Conservation (phyloP, 2,888 invertebrate species). For the Eueremaeus valkanovi region DNA sequence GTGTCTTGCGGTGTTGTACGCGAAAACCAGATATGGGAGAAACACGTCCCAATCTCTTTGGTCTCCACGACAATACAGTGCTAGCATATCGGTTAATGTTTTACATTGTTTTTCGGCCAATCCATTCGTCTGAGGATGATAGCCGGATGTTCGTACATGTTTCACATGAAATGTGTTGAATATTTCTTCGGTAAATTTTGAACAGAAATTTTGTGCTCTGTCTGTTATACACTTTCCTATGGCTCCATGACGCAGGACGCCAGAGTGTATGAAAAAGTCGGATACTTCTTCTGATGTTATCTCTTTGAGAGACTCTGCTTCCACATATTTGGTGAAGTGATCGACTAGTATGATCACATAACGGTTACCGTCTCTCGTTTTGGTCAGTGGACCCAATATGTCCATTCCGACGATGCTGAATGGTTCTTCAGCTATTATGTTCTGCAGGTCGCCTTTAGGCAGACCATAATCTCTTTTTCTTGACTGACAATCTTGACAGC, state of each 20-base stretch:
- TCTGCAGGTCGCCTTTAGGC: neutral
- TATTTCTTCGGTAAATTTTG: neutral
- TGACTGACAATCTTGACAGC: neutral
- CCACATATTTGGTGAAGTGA: neutral
- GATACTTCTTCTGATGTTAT: neutral
- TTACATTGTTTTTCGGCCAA: constrained; percentile 31
- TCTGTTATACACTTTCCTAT: neutral
- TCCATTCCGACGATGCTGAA: neutral
- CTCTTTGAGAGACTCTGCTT: neutral
- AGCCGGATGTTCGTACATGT: neutral
- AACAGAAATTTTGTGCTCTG: neutral
- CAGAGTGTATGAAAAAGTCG: neutral
- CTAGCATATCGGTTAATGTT: constrained; percentile 45
- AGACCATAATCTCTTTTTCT: neutral
- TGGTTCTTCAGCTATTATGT: neutral
- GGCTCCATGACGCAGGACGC: neutral
- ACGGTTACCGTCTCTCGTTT: neutral
- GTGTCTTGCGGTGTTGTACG: constrained; percentile 46
- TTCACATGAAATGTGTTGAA: neutral
- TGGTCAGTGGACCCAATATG: neutral
- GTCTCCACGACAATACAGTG: constrained; percentile 40
- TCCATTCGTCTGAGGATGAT: constrained; percentile 29
- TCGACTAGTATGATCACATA: neutral
- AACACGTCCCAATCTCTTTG: constrained; percentile 46
- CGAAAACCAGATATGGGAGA: constrained; percentile 43